These are phyloP conservation scores for Elymnias hypermnestra DNA, from an alignment of 1,140 invertebrate species.

Conservation along the genomic window DNA sequence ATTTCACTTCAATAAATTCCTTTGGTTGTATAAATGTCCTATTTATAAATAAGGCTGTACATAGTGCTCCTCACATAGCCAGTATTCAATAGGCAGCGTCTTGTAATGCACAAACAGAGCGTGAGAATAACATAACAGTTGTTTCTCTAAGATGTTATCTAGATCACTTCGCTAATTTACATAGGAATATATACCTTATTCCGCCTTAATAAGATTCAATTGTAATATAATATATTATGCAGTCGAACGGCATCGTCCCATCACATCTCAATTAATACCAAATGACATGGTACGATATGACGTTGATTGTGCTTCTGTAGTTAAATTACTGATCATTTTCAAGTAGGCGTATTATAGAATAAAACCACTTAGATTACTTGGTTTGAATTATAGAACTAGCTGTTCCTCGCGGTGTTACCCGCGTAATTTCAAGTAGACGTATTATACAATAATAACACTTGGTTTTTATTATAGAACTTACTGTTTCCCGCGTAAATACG, in stretches of 20 bases:
- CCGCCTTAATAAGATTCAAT: slow-evolving; percentile 20
- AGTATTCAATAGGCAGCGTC: slow-evolving; percentile 1
- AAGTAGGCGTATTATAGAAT: no score
- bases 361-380: no score
- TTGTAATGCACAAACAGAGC: slow-evolving; percentile 37
- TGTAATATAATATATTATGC: slow-evolving; percentile 10
- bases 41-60: no score
- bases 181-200: slow-evolving; percentile 27
- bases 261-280: slow-evolving; percentile 49
- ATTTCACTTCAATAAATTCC: no score
- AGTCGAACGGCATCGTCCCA: slow-evolving; percentile 17
- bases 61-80: background rate
- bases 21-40: no score
- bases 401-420: no score
- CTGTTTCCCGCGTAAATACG: no score
- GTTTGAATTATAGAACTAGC: no score
- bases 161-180: slow-evolving; percentile 4
- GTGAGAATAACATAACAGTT: slow-evolving; percentile 47
- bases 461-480: no score
- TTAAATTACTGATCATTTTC: no score
- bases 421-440: no score
- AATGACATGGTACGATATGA: slow-evolving; percentile 25
- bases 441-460: no score
- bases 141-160: slow-evolving; percentile 38
- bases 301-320: slow-evolving; percentile 20